Conservation (phyloP, 2,113 vertebrate species). For the Pseudorasbora parva region DNA sequence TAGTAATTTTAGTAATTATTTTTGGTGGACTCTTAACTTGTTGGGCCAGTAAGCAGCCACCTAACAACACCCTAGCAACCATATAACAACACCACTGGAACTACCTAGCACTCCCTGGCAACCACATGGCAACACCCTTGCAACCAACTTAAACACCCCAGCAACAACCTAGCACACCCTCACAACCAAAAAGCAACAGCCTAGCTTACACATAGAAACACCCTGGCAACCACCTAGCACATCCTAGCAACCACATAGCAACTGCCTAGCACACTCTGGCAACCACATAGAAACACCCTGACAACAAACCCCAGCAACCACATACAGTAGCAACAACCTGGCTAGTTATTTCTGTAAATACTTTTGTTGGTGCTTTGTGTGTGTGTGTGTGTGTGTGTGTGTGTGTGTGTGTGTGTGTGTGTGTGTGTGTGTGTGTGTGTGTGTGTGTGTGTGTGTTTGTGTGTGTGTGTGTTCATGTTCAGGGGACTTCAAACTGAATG, state of each 20-base stretch:
- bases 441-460: constrained; percentile 13
- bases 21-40: too few species aligned
- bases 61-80: background rate
- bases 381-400: background rate
- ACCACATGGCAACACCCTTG: background rate
- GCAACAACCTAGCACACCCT: background rate
- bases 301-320: background rate
- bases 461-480: too few species aligned
- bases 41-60: background rate
- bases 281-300: background rate
- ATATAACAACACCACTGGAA: background rate
- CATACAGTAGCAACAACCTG: background rate
- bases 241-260: too few species aligned
- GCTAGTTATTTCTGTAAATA: background rate
- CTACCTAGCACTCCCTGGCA: background rate
- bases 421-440: constrained; percentile 33
- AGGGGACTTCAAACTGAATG: too few species aligned
- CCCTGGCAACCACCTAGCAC: background rate
- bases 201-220: background rate
- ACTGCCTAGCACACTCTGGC: background rate
- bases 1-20: too few species aligned
- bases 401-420: constrained; percentile 20
- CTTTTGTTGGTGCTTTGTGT: background rate
- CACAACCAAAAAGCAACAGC: background rate
- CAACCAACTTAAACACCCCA: background rate